Evolutionary conservation across 64 coral and sea anemone genomes (phyloP), one percentile per base, ranked within the genome.

Genomic region (Montipora efflorescens): DNA sequence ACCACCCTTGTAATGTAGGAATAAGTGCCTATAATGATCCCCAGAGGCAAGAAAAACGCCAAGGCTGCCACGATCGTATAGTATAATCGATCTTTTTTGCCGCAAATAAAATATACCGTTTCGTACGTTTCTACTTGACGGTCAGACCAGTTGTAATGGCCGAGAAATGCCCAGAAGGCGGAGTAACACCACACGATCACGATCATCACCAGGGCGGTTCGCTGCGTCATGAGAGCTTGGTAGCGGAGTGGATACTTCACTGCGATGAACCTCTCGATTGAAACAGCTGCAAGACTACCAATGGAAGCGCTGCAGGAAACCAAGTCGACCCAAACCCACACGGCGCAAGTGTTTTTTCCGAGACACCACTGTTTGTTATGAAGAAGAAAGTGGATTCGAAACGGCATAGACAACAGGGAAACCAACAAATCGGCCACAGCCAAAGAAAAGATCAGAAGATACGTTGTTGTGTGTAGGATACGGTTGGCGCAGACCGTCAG

Each of bases 281-380:
- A 93, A 2, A 97, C 90, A 8, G 92, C 95, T 12, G 95, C 88
- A 21, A 97, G 80, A 71, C 94, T 97, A 16, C 91, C 90, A 16
- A 97, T 88, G 3, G 95, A 97, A 23, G 95, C 82, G 75, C 95
- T 94, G 82, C 95, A 97, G 46, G 88, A 92, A 13, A 92, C 90
- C 55, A 93, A 88, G 61, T 97, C 95, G 1, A 90, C 88, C 95
- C 95, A 97, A 67, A 97, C 81, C 95, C 95, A 97, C 48, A 97
- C 87, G 4, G 82, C 95, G 14, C 95, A 97, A 2, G 81, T 47
- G 7, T 79, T 78, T 13, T 77, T 70, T 19, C 74, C 58, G 47
- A 94, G 48, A 52, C 95, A 97, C 95, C 95, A 94, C 12, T 61
- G 58, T 5, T 76, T 64, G 67, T 97, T 87, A 43, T 72, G 92